Evolutionary conservation across 1,140 invertebrate genomes (phyloP).

Genomic region (Campoletis sonorensis): DNA sequence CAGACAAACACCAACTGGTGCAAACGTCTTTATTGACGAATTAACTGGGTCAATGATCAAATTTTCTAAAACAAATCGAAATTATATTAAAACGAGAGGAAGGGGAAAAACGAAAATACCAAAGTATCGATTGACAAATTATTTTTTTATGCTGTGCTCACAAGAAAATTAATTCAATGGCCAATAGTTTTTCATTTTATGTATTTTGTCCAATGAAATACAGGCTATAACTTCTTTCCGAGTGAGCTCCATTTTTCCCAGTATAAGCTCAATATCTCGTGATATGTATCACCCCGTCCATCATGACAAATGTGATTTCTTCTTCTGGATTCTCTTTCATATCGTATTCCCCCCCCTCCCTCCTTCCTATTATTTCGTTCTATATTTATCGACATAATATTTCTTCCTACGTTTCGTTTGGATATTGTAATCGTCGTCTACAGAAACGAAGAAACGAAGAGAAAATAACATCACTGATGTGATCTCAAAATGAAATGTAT

Average conservation of each 20-base stretch:
- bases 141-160: too few relatives aligned
- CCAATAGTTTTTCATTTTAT: background rate
- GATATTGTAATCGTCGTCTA: background rate
- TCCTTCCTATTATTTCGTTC: background rate
- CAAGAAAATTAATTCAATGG: background rate
- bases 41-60: too few relatives aligned
- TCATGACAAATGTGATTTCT: conserved; percentile 4
- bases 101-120: background rate
- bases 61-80: too few relatives aligned
- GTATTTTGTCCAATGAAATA: background rate
- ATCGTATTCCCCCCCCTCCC: background rate
- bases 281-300: conserved; percentile 7
- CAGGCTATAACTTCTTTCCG: background rate
- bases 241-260: conserved; percentile 3
- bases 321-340: conserved; percentile 1
- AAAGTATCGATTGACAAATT: too few relatives aligned
- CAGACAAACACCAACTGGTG: too few relatives aligned
- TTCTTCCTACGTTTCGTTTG: background rate
- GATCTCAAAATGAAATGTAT: too few relatives aligned
- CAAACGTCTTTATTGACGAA: too few relatives aligned
- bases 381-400: conserved; percentile 12
- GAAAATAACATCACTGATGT: background rate
- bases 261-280: conserved; percentile 7
- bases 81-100: too few relatives aligned
- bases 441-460: background rate